phyloP scores from a whole-genome alignment of 2,888 invertebrate species.

The Caenorhabditis angaria region DNA sequence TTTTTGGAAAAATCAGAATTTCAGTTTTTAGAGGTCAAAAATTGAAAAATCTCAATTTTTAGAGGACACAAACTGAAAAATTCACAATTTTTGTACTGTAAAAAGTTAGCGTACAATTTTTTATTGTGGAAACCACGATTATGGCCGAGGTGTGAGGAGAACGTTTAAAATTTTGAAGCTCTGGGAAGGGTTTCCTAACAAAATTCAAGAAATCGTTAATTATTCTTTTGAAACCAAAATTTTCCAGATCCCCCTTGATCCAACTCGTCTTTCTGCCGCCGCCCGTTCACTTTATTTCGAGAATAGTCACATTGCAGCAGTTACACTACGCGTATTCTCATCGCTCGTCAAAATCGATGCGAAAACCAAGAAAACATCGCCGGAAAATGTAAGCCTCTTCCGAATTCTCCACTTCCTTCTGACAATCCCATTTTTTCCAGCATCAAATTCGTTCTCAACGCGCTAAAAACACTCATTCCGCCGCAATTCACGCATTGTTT shows the following conservation, averaged over 20 bases:
- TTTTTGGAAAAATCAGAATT: not conserved
- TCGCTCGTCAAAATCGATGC: slow-evolving; percentile 48
- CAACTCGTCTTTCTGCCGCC: slow-evolving; percentile 32
- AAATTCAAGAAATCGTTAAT: not conserved
- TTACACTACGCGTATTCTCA: slow-evolving; percentile 53
- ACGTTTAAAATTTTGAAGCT: no score
- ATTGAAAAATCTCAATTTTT: no score
- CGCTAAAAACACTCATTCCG: not conserved
- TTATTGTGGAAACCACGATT: no score
- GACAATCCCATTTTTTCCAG: not conserved
- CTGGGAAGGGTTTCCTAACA: no score
- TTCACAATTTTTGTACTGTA: no score
- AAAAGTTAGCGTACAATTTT: no score
- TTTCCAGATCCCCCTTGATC: slow-evolving; percentile 31
- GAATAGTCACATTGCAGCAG: slow-evolving; percentile 47
- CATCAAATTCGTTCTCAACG: not conserved
- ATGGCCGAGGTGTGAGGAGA: no score
- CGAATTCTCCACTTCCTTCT: not conserved
- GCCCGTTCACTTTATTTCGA: slow-evolving; percentile 58
- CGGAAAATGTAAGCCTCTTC: slow-evolving; percentile 47
- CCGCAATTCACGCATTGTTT: slow-evolving; percentile 18
- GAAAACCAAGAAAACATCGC: slow-evolving; percentile 43
- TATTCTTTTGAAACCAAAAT: not conserved
- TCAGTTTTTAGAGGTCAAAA: no score
- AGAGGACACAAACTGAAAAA: no score